phyloP scores from a whole-genome alignment of 35 echinoderm and acorn worm species.

The Holothuria glaberrima region DNA sequence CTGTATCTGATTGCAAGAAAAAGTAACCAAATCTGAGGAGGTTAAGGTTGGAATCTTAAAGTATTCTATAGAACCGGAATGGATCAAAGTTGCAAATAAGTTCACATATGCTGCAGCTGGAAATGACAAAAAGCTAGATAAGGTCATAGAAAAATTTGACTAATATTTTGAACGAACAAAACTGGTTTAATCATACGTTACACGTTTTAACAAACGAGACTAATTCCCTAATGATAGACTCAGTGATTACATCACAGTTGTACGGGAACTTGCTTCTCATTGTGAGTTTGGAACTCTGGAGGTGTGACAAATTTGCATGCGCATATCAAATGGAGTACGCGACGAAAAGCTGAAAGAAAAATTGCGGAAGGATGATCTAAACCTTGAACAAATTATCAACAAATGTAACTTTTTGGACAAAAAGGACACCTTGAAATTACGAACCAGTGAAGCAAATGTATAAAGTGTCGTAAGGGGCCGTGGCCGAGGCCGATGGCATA shows the following conservation, averaged over 20 bases:
- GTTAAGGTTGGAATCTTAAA: constrained; percentile 34
- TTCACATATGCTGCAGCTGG: not conserved
- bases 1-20: constrained; percentile 17
- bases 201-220: constrained; percentile 37
- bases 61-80: constrained; percentile 43
- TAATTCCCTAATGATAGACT: constrained; percentile 40
- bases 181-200: constrained; percentile 55
- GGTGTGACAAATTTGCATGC: constrained; percentile 9
- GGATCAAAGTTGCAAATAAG: no score
- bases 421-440: constrained; percentile 6
- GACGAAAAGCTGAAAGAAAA: constrained; percentile 46
- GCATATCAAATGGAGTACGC: constrained; percentile 25
- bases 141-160: constrained; percentile 49
- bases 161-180: constrained; percentile 60
- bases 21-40: not conserved
- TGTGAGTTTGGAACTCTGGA: constrained; percentile 47
- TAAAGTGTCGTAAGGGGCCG: no score
- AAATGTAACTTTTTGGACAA: constrained; percentile 44
- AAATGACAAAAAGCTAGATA: constrained; percentile 28
- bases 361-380: constrained; percentile 56
- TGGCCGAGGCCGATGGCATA: no score
- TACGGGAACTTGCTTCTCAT: constrained; percentile 25
- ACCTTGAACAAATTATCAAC: constrained; percentile 4
- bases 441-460: not conserved
- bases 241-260: constrained; percentile 27